Base-by-base conservation (phyloP, 1,140 invertebrate genomes). In the Melipona quadrifasciata region DNA sequence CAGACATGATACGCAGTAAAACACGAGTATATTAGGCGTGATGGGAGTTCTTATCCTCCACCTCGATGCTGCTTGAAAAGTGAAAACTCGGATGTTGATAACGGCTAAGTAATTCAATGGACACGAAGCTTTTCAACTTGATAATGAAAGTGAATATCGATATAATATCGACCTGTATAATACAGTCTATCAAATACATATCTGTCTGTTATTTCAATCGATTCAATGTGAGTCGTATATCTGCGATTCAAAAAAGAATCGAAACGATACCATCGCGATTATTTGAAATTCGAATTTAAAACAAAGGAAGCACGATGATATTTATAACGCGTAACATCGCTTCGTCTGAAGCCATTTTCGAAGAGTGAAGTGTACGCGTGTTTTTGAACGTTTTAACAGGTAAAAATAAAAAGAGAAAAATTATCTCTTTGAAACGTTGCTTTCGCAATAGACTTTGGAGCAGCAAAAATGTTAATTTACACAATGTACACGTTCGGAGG, bases 1-100 rank as follows among this genome's bases (percentile, higher is more conserved):
- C 85, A 83, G 73, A 89, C 58, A 84, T 74, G 73, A 80, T 70
- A 80, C 72, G 68, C 65, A 80, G 78, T 70, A 61, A 86, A 67
- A 85, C 53, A 64, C 55, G n/a, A 64, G 71, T 77, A 24, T 77
- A 61, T 77, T 87, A 76, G 64, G 75, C 27, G 71, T n/a, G 58
- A n/a, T n/a, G 14, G 17, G 53, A 14, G 5, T 68, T 65, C 6
- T 5, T 51, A 10, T 11, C 21, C 21, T 67, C 51, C 21, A 4
- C 51, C 14, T 82, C 51, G 10, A 55, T 61, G 1, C 19, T 55
- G 55, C 31, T 76, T 67, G 80, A 76, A 82, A 76, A 67, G 61
- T 67, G 70, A 82, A n/a, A 75, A 76, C 57, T 34, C 3, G 47
- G 4, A 51, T 34, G 8, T 21, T 34, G 2, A 39, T 11, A 68